phyloP scores from a whole-genome alignment of 2,113 vertebrate species.

The Himantopus leucocephalus region DNA sequence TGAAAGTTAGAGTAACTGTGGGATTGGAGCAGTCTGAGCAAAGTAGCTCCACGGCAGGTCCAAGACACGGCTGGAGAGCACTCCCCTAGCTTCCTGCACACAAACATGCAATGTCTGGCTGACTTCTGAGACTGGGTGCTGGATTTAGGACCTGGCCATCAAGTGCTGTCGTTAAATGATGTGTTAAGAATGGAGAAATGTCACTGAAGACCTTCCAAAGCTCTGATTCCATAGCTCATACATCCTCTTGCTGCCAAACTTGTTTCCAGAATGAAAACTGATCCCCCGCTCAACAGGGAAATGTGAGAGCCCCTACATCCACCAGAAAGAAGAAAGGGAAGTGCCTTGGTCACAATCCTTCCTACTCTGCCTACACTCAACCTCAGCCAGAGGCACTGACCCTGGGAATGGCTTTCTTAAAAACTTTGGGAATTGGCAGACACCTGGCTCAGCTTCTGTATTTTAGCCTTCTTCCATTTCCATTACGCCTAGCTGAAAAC shows the following conservation, averaged over 20 bases:
- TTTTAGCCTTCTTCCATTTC: not conserved
- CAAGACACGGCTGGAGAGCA: not conserved
- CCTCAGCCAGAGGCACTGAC: not conserved
- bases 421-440: not conserved
- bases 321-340: constrained; percentile 44
- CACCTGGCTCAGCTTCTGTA: not conserved
- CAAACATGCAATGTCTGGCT: not conserved
- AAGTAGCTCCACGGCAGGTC: not conserved
- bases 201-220: constrained; percentile 49
- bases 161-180: constrained; percentile 14
- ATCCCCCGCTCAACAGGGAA: not conserved
- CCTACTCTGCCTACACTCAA: constrained; percentile 8
- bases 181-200: constrained; percentile 57
- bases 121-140: not conserved
- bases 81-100: not conserved
- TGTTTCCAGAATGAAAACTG: constrained; percentile 50
- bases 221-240: constrained; percentile 2
- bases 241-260: constrained; percentile 5
- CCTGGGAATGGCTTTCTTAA: not conserved
- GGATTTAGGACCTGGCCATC: constrained; percentile 16
- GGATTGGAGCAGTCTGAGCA: not conserved
- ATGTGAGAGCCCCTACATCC: constrained; percentile 29
- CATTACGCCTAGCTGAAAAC: not conserved
- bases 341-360: constrained; percentile 26
- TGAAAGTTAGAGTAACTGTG: not conserved